Evolutionary conservation across 2,797 vertebrate species (phyloP), one percentile per base, ranked within the genome.

Genomic region (Sebastolobus altivelis): DNA sequence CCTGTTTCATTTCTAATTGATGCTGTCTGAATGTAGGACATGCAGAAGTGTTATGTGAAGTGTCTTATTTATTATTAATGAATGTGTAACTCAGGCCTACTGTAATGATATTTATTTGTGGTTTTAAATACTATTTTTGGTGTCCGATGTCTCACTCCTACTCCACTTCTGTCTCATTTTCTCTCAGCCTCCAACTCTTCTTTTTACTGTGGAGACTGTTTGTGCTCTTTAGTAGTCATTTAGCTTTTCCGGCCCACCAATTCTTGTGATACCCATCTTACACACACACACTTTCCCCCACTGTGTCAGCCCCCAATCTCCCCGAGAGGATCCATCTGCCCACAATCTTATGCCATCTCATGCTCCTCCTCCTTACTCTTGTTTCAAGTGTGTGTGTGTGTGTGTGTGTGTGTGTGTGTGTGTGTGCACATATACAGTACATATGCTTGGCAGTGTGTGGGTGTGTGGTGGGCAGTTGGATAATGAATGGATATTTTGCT

Each of bases 301-400:
- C 88, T 69, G 82, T 85, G 81, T 89, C 80, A 69, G 83, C 85
- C 85, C 77, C 83, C 76, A 75, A 76, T 79, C 87, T 87, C 86
- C 72, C 83, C 55, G 54, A 63, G 87, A 85, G 89, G 77, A 86
- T 71, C 92, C 92, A 93, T 94, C 91, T 94, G 93, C 80, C 85
- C 76, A 85, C 81, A 81, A 75, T 80, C 69, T 83, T 81, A 46
- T 85, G 81, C 85, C 81, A 85, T 85, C 35, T 65, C 70, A 6
- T 70, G 31, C 65, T 56, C 79, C 82, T 72, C 69, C 80, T 85
- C 72, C 65, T 77, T 52, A 18, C 75, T 83, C 49, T 72, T 35
- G 31, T 76, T 79, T 79, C 52, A 22, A 29, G 16, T 60, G 49
- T 56, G 46, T 81, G 55, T 56, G 25, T 54, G 69, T 31, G 38